These are phyloP conservation scores for Carcharodon carcharias DNA, from an alignment of 2,797 vertebrate species.

Conservation along the genomic window DNA sequence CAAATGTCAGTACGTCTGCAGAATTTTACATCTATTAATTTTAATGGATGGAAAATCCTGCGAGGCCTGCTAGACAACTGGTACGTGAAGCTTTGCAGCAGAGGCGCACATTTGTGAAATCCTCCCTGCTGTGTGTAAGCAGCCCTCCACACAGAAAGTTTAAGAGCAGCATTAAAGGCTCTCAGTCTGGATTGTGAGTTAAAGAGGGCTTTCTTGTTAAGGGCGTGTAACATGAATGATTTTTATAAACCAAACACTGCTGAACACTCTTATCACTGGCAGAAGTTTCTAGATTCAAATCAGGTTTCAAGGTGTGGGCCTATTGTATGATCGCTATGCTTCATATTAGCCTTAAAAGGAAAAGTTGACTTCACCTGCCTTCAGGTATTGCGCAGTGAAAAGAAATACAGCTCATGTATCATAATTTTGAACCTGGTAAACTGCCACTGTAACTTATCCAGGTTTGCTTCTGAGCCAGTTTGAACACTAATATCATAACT, in stretches of 20 bases:
- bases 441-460: neutral
- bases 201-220: neutral
- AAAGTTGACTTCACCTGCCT: neutral
- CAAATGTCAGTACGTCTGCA: neutral
- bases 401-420: neutral
- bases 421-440: neutral
- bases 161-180: neutral
- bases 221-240: neutral
- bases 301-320: neutral
- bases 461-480: neutral
- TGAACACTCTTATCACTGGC: neutral
- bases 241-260: neutral
- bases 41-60: conserved; percentile 12
- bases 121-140: neutral
- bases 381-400: neutral
- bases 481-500: neutral
- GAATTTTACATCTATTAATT: neutral
- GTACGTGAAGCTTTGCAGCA: neutral
- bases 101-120: neutral
- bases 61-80: neutral
- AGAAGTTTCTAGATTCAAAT: neutral
- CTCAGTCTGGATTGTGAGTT: neutral
- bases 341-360: neutral
- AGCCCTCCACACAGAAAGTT: neutral
- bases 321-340: neutral